These are phyloP conservation scores for Balaeniceps rex DNA, from an alignment of 2,113 vertebrate genomes.

Conservation along the genomic window DNA sequence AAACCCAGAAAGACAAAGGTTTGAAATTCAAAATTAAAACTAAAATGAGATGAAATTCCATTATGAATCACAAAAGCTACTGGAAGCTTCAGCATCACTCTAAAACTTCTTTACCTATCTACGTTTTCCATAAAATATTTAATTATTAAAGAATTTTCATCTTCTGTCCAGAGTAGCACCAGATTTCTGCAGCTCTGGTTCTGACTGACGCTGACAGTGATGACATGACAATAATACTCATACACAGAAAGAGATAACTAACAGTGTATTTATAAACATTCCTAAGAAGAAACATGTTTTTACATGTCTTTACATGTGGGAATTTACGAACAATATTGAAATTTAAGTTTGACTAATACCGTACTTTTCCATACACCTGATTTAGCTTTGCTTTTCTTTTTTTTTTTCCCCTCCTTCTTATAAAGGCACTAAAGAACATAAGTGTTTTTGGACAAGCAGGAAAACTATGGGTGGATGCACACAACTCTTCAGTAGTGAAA, in stretches of 20 bases:
- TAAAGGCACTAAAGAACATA: neutral
- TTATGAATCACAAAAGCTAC: neutral
- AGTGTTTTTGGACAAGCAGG: neutral
- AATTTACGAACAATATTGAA: neutral
- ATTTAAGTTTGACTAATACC: neutral
- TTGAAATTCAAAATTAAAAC: neutral
- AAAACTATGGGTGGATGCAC: neutral
- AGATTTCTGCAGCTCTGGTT: neutral
- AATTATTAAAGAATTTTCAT: neutral
- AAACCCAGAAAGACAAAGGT: fast-evolving
- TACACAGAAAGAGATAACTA: neutral
- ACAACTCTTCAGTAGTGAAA: neutral
- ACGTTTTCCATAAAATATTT: neutral
- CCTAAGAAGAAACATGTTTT: neutral
- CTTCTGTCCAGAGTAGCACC: neutral
- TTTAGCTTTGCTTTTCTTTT: neutral
- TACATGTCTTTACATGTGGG: neutral
- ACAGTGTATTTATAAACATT: neutral
- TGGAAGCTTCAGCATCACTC: neutral
- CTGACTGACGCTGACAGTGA: neutral
- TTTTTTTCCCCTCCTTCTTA: neutral
- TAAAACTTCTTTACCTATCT: neutral
- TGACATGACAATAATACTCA: neutral
- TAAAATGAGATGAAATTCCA: neutral
- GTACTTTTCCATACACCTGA: neutral